Evolutionary conservation across 2,113 vertebrate species (phyloP), one percentile per base, ranked within the genome.

Genomic region (Coptodon rendalli): DNA sequence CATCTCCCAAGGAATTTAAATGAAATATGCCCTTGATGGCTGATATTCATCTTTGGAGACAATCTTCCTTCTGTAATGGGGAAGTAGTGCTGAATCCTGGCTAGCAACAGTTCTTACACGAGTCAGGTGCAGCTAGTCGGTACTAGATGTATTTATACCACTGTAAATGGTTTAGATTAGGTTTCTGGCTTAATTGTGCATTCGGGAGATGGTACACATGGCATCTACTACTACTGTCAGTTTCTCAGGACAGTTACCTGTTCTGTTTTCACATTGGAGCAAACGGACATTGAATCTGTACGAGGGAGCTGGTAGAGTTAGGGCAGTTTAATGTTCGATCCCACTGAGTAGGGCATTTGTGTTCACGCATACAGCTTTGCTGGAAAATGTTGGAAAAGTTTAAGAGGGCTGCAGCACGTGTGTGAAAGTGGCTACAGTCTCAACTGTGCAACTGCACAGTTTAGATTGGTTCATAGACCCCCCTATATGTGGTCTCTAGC

Each of bases 31-130:
- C 27, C 27, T 50, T 29, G 71, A 50, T 50, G 27, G 71, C 71
- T 31, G 43, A 78, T 78, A 78, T 78, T 78, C 27, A 78, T 31
- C 71, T 78, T 78, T 17, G 43, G 71, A 78, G 43, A 50, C 71
- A 50, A 31, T 50, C 71, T 78, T 78, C 16, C 71, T 78, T 12
- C 71, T 78, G 17, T 50, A n/a, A 31, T 50, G 24, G 2, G 9
- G 24, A 78, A 78, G 3, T 50, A 78, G 71, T 50, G 43, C 71
- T 19, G 43, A 78, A 31, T 48, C 24, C 24, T 29, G 43, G 16
- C 6, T 78, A 50, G 9, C 45, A 78, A 52, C 45, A 31, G 16
- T 78, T 50, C 27, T 31, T 31, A 12, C 4, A 7, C 10, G 2
- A 78, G 27, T 78, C 10, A 50, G 9, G 71, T 50, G 27, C 27